Conservation (phyloP, 2,888 invertebrate species). For the Gortyna flavago region DNA sequence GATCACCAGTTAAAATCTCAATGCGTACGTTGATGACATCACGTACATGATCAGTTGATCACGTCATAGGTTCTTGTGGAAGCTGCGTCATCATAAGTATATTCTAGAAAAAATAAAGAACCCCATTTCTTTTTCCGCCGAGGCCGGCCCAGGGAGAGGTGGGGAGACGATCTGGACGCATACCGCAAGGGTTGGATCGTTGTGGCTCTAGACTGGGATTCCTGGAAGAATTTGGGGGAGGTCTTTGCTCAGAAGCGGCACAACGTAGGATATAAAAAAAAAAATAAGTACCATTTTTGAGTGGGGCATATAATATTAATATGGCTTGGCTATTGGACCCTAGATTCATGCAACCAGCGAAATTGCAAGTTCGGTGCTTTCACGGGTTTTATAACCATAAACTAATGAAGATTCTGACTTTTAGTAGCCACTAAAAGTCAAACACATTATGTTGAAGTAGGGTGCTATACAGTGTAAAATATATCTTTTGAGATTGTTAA, state of each 20-base stretch:
- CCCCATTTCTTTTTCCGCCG: neutral
- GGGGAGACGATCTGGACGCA: too few species aligned
- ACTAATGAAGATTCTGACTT: conserved; percentile 9
- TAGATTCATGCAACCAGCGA: neutral
- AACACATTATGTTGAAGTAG: neutral
- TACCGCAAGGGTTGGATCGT: too few species aligned
- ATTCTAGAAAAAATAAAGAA: neutral
- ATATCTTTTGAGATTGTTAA: neutral
- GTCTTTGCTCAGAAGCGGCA: too few species aligned
- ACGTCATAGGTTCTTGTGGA: neutral
- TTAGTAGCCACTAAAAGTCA: conserved; percentile 21
- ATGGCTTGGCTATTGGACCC: neutral
- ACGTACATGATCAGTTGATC: conserved; percentile 29
- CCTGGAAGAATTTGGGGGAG: too few species aligned
- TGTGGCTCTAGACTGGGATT: too few species aligned
- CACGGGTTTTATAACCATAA: neutral
- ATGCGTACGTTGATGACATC: conserved; percentile 40
- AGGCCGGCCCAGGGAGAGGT: too few species aligned
- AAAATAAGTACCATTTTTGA: too few species aligned
- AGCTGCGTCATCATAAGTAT: neutral
- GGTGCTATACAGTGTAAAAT: neutral
- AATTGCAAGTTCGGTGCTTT: neutral
- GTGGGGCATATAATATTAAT: too few species aligned
- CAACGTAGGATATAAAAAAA: too few species aligned
- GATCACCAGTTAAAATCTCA: conserved; percentile 69